These are phyloP conservation scores for Sanderia malayensis DNA, from an alignment of 30 jellyfish, hydroid and myxozoan genomes.

Conservation along the genomic window DNA sequence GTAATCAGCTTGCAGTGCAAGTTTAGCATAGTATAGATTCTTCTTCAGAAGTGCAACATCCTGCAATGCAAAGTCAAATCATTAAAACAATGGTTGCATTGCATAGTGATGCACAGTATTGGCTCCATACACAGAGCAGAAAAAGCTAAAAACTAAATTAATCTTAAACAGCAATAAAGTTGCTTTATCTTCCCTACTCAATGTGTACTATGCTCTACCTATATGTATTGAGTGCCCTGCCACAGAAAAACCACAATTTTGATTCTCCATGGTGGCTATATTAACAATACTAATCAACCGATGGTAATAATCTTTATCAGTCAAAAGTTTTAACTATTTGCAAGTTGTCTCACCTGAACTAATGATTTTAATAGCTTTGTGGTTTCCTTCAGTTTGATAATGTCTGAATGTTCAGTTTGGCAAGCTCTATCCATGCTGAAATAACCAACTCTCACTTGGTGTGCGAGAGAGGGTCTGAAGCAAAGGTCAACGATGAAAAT, in stretches of 20 bases:
- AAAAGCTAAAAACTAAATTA: too few relatives aligned
- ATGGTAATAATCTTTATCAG: too few relatives aligned
- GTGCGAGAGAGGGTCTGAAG: conserved; percentile 79
- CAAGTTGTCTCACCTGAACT: conserved; percentile 69
- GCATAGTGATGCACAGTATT: neutral
- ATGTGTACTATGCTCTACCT: too few relatives aligned
- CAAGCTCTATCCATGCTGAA: conserved; percentile 80
- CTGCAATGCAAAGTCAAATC: conserved; percentile 6
- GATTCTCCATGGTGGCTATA: too few relatives aligned
- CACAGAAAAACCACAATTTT: too few relatives aligned
- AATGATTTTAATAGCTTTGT: conserved; percentile 44
- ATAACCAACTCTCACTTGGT: conserved; percentile 69
- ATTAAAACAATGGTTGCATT: neutral
- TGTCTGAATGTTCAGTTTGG: conserved; percentile 84
- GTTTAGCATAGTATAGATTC: conserved; percentile 70
- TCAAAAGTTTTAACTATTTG: too few relatives aligned
- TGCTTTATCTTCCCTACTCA: too few relatives aligned
- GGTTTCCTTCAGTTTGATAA: conserved; percentile 68
- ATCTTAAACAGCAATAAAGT: too few relatives aligned
- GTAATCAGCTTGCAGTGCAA: conserved; percentile 91
- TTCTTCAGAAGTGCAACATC: conserved; percentile 67
- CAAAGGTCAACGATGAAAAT: too few relatives aligned
- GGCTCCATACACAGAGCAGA: too few relatives aligned
- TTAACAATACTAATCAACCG: too few relatives aligned
- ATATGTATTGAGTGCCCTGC: too few relatives aligned